Conservation (phyloP, 1,140 invertebrate genomes). For the Leptopilina clavipes region DNA sequence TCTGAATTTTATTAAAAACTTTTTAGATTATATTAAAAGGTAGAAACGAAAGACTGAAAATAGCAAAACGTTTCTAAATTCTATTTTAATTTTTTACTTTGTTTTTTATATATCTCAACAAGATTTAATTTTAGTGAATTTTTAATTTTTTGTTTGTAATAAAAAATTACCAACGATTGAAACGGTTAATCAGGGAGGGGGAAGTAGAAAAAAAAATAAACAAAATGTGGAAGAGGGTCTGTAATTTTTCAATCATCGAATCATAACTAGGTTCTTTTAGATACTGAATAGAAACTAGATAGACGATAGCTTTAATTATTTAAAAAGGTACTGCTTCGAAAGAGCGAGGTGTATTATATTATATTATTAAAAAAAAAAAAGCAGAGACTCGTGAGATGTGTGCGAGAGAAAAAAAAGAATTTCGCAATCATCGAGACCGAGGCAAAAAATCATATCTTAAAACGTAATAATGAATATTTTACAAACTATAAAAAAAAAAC, state of each 20-base stretch:
- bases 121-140: conserved; percentile 30
- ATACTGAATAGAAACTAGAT: conserved; percentile 71
- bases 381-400: conserved; percentile 52
- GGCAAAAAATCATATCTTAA: conserved; percentile 74
- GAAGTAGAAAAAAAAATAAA: conserved; percentile 27
- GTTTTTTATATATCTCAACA: too few relatives aligned
- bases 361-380: conserved; percentile 54
- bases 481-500: conserved; percentile 68
- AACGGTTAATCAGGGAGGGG: neutral
- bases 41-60: conserved; percentile 34
- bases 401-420: conserved; percentile 46
- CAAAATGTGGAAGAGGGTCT: conserved; percentile 58
- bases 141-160: neutral
- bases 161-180: neutral
- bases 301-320: conserved; percentile 75
- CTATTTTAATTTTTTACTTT: conserved; percentile 36
- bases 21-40: neutral
- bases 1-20: neutral
- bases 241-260: conserved; percentile 66
- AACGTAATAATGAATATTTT: conserved; percentile 74
- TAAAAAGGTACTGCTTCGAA: conserved; percentile 60
- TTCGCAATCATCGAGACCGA: conserved; percentile 51
- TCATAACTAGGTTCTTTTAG: conserved; percentile 72
- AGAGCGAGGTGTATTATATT: conserved; percentile 52
- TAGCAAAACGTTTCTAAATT: conserved; percentile 32